These are phyloP conservation scores for Saccostrea cuccullata DNA, from an alignment of 1,140 invertebrate genomes.

Conservation along the genomic window DNA sequence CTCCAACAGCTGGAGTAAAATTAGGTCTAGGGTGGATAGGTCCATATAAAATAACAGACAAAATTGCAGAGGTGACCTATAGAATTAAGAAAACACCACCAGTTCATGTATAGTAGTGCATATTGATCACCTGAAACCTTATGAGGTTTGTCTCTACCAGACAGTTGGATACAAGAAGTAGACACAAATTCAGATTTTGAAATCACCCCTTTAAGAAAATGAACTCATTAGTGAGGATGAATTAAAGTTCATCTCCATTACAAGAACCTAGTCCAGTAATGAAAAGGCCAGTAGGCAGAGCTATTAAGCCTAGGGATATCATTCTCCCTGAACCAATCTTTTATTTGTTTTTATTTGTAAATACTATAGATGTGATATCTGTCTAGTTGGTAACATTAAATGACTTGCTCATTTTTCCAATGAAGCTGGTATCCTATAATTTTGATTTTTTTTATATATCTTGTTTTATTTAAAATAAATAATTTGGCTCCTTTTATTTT, in stretches of 20 bases:
- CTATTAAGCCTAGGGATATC: neutral
- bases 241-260: neutral
- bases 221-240: neutral
- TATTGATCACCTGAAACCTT: conserved; percentile 52
- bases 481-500: too few species aligned
- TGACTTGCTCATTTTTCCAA: neutral
- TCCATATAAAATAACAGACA: conserved; percentile 47
- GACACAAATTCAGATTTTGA: neutral
- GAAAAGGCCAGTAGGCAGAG: neutral
- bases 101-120: conserved; percentile 2
- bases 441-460: neutral
- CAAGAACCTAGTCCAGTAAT: neutral
- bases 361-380: too few species aligned
- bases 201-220: neutral
- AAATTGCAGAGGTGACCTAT: conserved; percentile 30
- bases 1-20: too few species aligned
- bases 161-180: neutral
- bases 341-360: too few species aligned
- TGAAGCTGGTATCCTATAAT: neutral
- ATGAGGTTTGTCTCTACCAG: neutral
- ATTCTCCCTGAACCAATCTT: neutral
- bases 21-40: conserved; percentile 51
- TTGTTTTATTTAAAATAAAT: neutral
- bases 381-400: too few species aligned
- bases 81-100: neutral